These are phyloP conservation scores for Drosophila formosana DNA, from an alignment of 2,888 invertebrate genomes.

Conservation along the genomic window DNA sequence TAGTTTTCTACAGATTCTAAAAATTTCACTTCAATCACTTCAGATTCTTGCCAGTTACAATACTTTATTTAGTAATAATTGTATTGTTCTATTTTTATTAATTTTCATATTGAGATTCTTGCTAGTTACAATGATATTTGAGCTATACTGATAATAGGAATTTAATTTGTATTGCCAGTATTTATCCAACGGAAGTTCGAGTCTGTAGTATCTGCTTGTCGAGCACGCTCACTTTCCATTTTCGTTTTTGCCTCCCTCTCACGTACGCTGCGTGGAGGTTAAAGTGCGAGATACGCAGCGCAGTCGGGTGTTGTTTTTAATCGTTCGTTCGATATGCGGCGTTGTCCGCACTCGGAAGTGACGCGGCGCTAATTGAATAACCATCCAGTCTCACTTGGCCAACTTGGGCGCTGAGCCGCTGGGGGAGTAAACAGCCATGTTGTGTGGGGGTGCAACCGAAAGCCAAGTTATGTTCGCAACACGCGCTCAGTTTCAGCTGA, in stretches of 20 bases:
- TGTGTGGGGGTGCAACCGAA: conserved; percentile 35
- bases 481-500: conserved; percentile 33
- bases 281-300: conserved; percentile 58
- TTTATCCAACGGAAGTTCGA: background rate
- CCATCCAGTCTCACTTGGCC: conserved; percentile 32
- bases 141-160: no score
- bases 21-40: no score
- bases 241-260: conserved; percentile 3
- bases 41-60: no score
- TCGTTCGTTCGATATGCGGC: conserved; percentile 33
- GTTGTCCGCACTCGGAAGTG: conserved; percentile 65
- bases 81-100: no score
- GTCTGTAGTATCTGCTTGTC: conserved; percentile 7
- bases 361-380: conserved; percentile 67
- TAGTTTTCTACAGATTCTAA: no score
- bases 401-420: background rate
- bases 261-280: conserved; percentile 49
- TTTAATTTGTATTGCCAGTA: no score
- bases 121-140: no score
- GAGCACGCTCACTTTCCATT: background rate
- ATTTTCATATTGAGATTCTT: no score
- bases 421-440: background rate
- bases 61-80: no score
- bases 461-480: conserved; percentile 23
- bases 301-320: conserved; percentile 3